Evolutionary conservation across 2,797 vertebrate genomes (phyloP).

Genomic region (Amblyopsis hoosieri): DNA sequence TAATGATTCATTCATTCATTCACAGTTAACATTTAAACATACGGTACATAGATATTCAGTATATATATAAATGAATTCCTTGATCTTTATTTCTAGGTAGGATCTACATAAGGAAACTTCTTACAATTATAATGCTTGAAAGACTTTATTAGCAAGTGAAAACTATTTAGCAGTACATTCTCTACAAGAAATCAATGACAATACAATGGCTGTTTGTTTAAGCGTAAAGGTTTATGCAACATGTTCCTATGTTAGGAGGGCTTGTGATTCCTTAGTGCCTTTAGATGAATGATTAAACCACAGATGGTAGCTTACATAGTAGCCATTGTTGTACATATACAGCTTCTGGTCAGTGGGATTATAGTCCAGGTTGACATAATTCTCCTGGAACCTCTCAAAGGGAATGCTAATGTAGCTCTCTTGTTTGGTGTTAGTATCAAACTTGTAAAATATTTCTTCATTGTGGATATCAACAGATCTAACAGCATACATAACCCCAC

Average conservation of each 20-base stretch:
- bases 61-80: too few species aligned
- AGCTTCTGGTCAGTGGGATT: constrained; percentile 76
- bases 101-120: constrained; percentile 21
- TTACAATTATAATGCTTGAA: constrained; percentile 43
- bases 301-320: constrained; percentile 67
- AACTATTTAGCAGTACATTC: background rate
- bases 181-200: constrained; percentile 7
- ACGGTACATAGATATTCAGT: too few species aligned
- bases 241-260: constrained; percentile 17
- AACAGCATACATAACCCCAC: constrained; percentile 71
- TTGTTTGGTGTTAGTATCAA: constrained; percentile 65
- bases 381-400: constrained; percentile 70
- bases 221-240: background rate
- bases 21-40: too few species aligned
- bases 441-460: constrained; percentile 77
- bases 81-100: too few species aligned
- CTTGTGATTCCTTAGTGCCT: constrained; percentile 19
- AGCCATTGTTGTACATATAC: constrained; percentile 77
- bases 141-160: constrained; percentile 50
- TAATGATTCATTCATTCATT: too few species aligned
- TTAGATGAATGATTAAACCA: constrained; percentile 61
- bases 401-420: constrained; percentile 59
- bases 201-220: background rate
- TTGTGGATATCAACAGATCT: constrained; percentile 58
- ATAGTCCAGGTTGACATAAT: constrained; percentile 66